Percentiles rank a stretch among this genome's conserved stretches.
Conservation (phyloP, 2,113 vertebrate species). For the Apeltes quadracus region DNA sequence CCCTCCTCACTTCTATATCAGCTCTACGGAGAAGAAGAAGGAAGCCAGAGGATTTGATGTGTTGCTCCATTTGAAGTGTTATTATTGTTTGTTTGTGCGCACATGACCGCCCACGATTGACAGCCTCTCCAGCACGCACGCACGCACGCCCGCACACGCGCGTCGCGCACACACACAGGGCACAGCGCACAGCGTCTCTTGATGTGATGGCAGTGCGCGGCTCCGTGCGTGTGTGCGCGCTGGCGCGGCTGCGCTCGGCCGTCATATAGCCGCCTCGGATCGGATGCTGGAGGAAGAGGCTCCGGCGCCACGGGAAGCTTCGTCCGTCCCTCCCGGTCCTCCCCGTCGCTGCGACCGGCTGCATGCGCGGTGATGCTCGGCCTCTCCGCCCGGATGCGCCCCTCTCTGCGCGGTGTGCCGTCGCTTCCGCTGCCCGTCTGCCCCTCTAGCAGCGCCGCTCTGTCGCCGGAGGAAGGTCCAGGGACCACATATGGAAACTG, state of each 20-base stretch:
- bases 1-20: constrained; percentile 73
- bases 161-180: background rate
- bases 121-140: constrained; percentile 1
- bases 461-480: constrained; percentile 91
- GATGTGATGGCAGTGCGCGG: constrained; percentile 77
- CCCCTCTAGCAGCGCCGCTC: constrained; percentile 82
- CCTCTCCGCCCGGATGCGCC: constrained; percentile 73
- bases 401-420: constrained; percentile 77
- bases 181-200: background rate
- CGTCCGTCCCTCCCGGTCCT: constrained; percentile 51
- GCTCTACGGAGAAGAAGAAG: constrained; percentile 67
- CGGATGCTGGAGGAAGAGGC: constrained; percentile 70
- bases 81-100: constrained; percentile 30
- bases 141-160: background rate
- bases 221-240: constrained; percentile 77
- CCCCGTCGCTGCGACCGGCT: constrained; percentile 65
- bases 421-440: constrained; percentile 85
- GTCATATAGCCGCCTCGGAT: constrained; percentile 84
- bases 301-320: constrained; percentile 55
- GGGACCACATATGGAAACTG: constrained; percentile 98
- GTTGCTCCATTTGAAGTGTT: constrained; percentile 53
- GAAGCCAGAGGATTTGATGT: constrained; percentile 65
- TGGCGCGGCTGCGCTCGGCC: constrained; percentile 81
- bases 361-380: constrained; percentile 78
- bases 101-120: constrained; percentile 33